These are phyloP conservation scores for Rhaphigaster nebulosa DNA, from an alignment of 2,888 invertebrate species.

Conservation along the genomic window DNA sequence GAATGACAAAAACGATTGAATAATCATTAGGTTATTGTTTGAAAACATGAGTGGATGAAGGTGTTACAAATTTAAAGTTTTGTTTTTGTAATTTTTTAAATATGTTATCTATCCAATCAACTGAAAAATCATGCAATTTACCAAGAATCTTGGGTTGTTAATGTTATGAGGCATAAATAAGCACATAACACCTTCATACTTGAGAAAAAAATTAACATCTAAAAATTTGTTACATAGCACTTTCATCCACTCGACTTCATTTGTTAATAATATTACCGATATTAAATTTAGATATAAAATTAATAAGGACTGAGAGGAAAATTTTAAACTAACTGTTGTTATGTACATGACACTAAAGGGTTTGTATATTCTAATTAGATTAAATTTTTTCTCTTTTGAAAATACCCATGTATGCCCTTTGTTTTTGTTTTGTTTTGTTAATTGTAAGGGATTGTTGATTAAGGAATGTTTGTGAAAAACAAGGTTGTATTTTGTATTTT, in stretches of 20 bases:
- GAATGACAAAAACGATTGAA: background rate
- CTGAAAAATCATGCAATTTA: too few species aligned
- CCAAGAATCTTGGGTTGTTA: too few species aligned
- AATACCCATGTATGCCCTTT: background rate
- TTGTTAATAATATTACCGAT: background rate
- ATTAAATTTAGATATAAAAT: background rate
- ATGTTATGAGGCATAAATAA: too few species aligned
- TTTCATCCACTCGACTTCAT: background rate
- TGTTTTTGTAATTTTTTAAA: too few species aligned
- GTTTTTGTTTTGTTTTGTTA: background rate
- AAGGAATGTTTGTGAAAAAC: constrained; percentile 39
- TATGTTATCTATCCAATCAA: too few species aligned
- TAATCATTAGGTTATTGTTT: background rate
- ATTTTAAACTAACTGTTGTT: background rate
- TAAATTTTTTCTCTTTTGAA: constrained; percentile 7
- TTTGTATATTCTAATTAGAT: background rate
- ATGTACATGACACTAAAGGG: background rate
- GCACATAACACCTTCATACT: too few species aligned
- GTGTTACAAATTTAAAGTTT: too few species aligned
- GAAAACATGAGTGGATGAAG: too few species aligned
- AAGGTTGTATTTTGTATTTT: constrained; percentile 47
- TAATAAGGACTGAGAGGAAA: background rate
- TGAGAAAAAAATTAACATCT: too few species aligned
- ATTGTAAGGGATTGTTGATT: background rate
- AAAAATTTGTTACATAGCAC: too few species aligned